Evolutionary conservation across 2,113 vertebrate genomes (phyloP).

Genomic region (Haplochromis burtoni): DNA sequence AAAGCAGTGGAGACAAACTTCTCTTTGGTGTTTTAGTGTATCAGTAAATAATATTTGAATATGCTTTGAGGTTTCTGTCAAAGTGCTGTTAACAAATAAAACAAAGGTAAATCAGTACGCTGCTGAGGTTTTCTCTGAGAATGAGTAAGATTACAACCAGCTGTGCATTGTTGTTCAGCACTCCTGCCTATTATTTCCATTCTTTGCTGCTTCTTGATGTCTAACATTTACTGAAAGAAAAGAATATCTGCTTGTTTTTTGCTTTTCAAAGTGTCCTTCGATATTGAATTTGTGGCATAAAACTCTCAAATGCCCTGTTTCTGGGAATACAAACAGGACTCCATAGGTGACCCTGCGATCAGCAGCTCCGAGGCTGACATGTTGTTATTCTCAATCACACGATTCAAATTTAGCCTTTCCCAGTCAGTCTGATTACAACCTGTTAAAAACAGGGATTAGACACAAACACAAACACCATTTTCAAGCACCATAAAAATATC

Average conservation of each 20-base stretch:
- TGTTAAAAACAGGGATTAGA: conserved; percentile 36
- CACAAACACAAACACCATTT: background rate
- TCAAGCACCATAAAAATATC: background rate
- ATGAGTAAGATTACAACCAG: background rate
- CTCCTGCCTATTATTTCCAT: background rate
- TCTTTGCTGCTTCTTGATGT: background rate
- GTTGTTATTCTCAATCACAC: conserved; percentile 37
- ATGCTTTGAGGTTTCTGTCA: background rate
- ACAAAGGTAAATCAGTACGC: background rate
- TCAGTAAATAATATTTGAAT: background rate
- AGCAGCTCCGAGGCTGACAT: background rate
- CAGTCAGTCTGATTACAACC: conserved; percentile 28
- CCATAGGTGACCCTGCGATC: background rate
- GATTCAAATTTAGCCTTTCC: background rate
- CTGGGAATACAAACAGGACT: background rate
- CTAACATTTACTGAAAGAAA: background rate
- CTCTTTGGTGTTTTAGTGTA: background rate
- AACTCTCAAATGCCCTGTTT: background rate
- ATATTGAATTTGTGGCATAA: background rate
- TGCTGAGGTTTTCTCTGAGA: background rate
- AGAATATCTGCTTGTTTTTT: background rate
- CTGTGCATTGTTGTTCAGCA: background rate
- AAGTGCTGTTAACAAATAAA: background rate
- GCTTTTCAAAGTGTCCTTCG: background rate
- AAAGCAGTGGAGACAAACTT: background rate